These are phyloP conservation scores for Micrasema longulum DNA, from an alignment of 1,140 invertebrate species.

Conservation along the genomic window DNA sequence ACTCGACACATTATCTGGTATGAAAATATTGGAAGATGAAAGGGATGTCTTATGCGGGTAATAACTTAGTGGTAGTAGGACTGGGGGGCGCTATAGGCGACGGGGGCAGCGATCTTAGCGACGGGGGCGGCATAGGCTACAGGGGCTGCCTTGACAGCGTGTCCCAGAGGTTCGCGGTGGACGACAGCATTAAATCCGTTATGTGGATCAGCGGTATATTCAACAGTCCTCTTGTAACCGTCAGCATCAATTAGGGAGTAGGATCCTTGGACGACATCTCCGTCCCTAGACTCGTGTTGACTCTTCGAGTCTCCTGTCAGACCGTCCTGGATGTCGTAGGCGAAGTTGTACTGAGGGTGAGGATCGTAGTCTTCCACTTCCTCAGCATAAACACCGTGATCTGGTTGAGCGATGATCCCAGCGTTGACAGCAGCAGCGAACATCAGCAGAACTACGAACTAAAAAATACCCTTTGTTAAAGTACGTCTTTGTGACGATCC, in stretches of 20 bases:
- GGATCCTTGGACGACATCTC: constrained; percentile 70
- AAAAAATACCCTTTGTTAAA: too few species aligned
- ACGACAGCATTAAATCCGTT: constrained; percentile 67
- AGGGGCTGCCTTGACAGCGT: constrained; percentile 55
- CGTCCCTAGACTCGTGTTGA: constrained; percentile 69
- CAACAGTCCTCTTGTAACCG: constrained; percentile 63
- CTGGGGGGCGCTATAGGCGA: constrained; percentile 55
- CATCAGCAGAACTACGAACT: constrained; percentile 42
- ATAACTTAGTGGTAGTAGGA: constrained; percentile 46
- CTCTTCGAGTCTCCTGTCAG: constrained; percentile 73
- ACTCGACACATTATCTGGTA: not conserved
- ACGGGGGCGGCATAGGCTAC: constrained; percentile 57
- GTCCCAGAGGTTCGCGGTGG: constrained; percentile 56
- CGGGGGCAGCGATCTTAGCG: constrained; percentile 46
- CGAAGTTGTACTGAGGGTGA: constrained; percentile 70
- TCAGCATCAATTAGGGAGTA: constrained; percentile 70
- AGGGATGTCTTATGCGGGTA: not conserved
- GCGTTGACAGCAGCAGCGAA: constrained; percentile 64
- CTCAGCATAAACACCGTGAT: constrained; percentile 48
- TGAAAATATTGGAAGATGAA: too few species aligned
- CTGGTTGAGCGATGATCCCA: constrained; percentile 54
- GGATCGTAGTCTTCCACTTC: constrained; percentile 67
- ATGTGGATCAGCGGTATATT: constrained; percentile 59
- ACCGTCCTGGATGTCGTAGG: constrained; percentile 71
- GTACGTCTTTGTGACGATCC: too few species aligned